Conservation (phyloP, 2,113 vertebrate genomes). For the Diadophis punctatus region DNA sequence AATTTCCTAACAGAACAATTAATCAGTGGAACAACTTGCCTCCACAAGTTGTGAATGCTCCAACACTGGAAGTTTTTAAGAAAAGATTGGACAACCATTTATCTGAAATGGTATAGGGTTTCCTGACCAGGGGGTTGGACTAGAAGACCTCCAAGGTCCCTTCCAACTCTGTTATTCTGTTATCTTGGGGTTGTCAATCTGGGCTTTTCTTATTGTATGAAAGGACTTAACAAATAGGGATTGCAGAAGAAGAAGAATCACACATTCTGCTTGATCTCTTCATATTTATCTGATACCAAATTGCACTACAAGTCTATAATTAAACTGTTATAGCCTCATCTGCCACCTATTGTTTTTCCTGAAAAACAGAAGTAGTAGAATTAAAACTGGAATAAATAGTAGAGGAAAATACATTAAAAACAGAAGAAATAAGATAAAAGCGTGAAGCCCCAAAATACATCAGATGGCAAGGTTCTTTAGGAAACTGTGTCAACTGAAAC, state of each 20-base stretch:
- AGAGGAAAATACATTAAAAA: not conserved
- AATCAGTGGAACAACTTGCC: not conserved
- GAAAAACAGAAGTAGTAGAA: not conserved
- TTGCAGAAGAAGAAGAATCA: not conserved
- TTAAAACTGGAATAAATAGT: not conserved
- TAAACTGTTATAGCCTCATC: not conserved
- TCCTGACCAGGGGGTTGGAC: not conserved
- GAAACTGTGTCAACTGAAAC: not conserved
- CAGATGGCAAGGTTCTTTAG: not conserved
- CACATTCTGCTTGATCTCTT: not conserved
- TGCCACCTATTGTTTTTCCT: not conserved
- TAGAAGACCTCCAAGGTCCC: not conserved
- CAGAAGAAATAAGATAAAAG: not conserved
- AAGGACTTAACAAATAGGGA: not conserved
- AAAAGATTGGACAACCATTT: not conserved
- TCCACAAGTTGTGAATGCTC: not conserved
- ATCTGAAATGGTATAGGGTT: not conserved
- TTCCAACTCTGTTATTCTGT: not conserved
- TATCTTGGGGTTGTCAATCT: not conserved
- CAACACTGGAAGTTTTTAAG: not conserved
- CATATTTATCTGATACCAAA: not conserved
- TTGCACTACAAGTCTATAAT: not conserved
- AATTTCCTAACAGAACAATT: not conserved
- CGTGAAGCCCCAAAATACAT: not conserved
- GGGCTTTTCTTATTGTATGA: not conserved